Conservation (phyloP, 2,888 invertebrate genomes). For the Chaitophorus viminalis region DNA sequence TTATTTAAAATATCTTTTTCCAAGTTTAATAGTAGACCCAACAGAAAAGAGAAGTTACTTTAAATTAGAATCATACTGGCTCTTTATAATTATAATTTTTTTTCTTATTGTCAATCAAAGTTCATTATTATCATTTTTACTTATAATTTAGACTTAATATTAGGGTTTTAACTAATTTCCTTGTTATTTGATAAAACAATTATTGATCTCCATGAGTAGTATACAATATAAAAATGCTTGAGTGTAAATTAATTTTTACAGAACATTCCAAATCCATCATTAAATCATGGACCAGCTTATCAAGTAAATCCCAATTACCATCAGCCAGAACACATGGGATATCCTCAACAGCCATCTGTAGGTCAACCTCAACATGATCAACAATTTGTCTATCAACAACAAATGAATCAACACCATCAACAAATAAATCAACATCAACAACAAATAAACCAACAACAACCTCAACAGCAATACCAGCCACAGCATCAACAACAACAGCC, state of each 20-base stretch:
- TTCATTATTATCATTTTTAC: no score
- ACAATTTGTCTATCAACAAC: conserved; percentile 22
- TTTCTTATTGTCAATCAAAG: no score
- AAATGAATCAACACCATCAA: conserved; percentile 56
- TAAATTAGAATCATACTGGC: no score
- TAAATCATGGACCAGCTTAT: conserved; percentile 64
- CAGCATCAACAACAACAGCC: conserved; percentile 45
- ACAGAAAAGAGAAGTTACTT: no score
- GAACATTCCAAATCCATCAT: conserved; percentile 63
- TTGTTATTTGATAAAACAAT: neutral
- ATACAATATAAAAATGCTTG: neutral
- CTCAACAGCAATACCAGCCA: conserved; percentile 61
- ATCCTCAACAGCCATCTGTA: conserved; percentile 64
- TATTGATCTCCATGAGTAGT: neutral
- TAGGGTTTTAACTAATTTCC: neutral
- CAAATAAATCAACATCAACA: conserved; percentile 55
- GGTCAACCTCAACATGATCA: conserved; percentile 63
- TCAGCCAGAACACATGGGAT: conserved; percentile 64
- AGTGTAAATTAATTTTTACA: conserved; percentile 11
- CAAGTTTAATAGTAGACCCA: no score
- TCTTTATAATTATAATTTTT: no score
- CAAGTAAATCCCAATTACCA: conserved; percentile 65
- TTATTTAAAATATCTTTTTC: no score
- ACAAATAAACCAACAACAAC: conserved; percentile 63
- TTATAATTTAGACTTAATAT: no score